Evolutionary conservation across 2,797 vertebrate genomes (phyloP).

Genomic region (Lerista edwardsae): DNA sequence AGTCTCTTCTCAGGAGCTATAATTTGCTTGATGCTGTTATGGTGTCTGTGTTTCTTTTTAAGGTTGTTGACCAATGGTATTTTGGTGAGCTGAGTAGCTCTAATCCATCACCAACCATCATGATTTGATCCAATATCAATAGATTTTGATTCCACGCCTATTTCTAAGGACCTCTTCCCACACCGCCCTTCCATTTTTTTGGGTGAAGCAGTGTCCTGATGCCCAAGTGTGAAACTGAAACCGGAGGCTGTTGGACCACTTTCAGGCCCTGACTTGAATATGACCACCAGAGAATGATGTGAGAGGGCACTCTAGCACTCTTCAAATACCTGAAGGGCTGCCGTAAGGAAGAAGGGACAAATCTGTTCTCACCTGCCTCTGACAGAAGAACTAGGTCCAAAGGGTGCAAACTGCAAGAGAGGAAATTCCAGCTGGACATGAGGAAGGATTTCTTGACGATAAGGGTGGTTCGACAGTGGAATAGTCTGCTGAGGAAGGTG

Average conservation of each 20-base stretch:
- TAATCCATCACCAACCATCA: neutral
- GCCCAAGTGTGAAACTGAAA: neutral
- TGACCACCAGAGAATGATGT: neutral
- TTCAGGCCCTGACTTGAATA: neutral
- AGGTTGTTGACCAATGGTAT: neutral
- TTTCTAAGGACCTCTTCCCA: neutral
- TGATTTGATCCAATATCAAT: neutral
- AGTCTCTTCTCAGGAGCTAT: neutral
- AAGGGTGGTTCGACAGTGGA: too few species aligned
- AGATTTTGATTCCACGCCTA: neutral
- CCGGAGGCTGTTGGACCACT: neutral
- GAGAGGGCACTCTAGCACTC: too few species aligned
- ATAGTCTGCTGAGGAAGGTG: too few species aligned
- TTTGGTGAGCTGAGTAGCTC: neutral
- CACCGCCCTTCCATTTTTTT: neutral
- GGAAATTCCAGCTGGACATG: too few species aligned
- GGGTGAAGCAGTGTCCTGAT: neutral
- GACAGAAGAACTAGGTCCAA: too few species aligned
- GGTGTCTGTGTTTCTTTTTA: neutral
- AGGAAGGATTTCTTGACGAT: too few species aligned
- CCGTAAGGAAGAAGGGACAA: too few species aligned
- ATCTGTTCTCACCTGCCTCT: too few species aligned
- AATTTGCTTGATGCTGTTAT: neutral
- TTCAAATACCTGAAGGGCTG: too few species aligned
- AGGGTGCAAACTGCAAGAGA: too few species aligned